Evolutionary conservation across 1,140 invertebrate species (phyloP).

Genomic region (Megalonaias nervosa): DNA sequence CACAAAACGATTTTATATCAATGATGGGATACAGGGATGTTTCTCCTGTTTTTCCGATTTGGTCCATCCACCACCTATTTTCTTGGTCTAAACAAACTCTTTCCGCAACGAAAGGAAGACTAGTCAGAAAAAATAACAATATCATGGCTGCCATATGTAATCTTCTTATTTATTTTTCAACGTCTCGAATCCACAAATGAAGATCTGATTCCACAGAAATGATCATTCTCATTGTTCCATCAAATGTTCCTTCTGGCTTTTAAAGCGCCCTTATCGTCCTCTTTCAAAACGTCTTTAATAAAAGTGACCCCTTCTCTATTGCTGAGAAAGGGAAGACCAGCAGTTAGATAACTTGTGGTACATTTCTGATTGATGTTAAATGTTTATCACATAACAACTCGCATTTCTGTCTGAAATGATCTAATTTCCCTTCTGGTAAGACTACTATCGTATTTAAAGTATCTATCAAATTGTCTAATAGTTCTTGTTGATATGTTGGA

Average conservation of each 20-base stretch:
- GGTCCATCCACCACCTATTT: constrained; percentile 21
- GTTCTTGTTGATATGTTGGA: too few relatives aligned
- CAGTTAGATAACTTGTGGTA: constrained; percentile 7
- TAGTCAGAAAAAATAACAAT: constrained; percentile 18
- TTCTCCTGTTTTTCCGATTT: not conserved
- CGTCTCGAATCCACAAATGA: constrained; percentile 13
- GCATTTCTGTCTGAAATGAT: too few relatives aligned
- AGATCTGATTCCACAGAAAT: constrained; percentile 1
- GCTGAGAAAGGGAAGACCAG: constrained; percentile 16
- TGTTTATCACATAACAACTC: not conserved
- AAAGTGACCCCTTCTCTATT: constrained; percentile 12
- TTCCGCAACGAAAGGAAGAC: constrained; percentile 9
- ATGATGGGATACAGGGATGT: not conserved
- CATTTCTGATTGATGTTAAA: constrained; percentile 2
- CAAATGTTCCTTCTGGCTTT: constrained; percentile 3
- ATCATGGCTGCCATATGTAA: constrained; percentile 6
- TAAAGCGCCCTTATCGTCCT: constrained; percentile 1
- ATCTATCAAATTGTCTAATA: too few relatives aligned
- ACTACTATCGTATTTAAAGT: too few relatives aligned
- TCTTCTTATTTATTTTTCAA: constrained; percentile 9
- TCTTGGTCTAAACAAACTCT: constrained; percentile 5
- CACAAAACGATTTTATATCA: not conserved
- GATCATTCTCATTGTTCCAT: constrained; percentile 1
- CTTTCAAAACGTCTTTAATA: constrained; percentile 13
- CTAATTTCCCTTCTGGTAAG: too few relatives aligned